Evolutionary conservation across 2,797 vertebrate species (phyloP), one percentile per base, ranked within the genome.

Genomic region (Tachyglossus aculeatus): DNA sequence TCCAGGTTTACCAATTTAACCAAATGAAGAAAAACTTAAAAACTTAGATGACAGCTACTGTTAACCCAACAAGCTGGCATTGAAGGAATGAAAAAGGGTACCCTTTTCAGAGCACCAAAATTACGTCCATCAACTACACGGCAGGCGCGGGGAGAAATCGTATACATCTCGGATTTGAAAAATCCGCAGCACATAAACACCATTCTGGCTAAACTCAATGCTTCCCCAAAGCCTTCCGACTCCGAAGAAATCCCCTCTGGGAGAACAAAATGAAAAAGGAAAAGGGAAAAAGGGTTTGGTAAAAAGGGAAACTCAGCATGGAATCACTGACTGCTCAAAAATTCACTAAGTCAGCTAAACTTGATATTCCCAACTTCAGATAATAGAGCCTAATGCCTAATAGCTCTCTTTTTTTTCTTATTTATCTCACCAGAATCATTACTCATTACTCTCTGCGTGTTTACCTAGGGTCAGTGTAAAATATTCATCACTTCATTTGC

Each of bases 381-480:
- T 19, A 48, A 48, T 68, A 60, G n/a, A 34, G 41, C 16, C 21
- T 69, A 64, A 39, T 31, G 34, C 14, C 54, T 29, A 68, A 67
- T 58, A 51, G 34, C 57, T 52, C 18, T 41, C 13, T 77, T 41
- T 53, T n/a, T n/a, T 37, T 58, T 24, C 69, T 63, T 78, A 39
- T 50, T 67, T 54, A 61, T 5, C 75, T 33, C 1, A 69, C 55
- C 44, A 80, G 34, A 60, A 41, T 10, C 3, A 2, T 16, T 67
- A 51, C 19, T 63, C 60, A 81, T 24, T 71, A 67, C 45, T 67
- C 65, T 25, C 54, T 33, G 52, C 39, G 56, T 6, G 5, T 57
- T 45, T 54, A 15, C 19, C n/a, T 32, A 78, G n/a, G 58, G 48
- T 72, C 82, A 81, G 32, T 50, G 51, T 44, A 69, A 84, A 67